A percentile compares a stretch with the other conserved stretches of the same genome.
These are phyloP conservation scores for Diadumene lineata DNA, from an alignment of 92 coral and sea anemone genomes.

Conservation along the genomic window DNA sequence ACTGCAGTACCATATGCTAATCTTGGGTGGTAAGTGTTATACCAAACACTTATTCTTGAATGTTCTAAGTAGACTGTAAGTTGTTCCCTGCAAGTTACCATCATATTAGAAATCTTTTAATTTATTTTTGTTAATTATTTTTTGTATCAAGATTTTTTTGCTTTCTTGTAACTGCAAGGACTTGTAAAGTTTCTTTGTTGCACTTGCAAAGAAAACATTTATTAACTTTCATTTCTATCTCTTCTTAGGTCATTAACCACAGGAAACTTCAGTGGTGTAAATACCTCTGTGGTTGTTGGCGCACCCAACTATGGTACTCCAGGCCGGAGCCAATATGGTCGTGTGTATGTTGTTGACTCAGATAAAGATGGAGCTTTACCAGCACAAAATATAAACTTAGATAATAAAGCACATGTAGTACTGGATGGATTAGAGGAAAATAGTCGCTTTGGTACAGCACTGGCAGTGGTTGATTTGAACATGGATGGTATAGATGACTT, in stretches of 20 bases:
- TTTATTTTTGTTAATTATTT: too few species aligned
- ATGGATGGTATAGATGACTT: constrained; percentile 89
- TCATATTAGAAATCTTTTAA: too few species aligned
- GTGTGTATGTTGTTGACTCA: constrained; percentile 66
- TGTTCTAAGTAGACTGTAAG: too few species aligned
- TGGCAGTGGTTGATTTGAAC: constrained; percentile 86
- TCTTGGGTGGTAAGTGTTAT: constrained; percentile 83
- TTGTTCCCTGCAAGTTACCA: too few species aligned
- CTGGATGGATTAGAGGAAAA: constrained; percentile 73
- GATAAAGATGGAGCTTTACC: constrained; percentile 57
- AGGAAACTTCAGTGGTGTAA: constrained; percentile 68
- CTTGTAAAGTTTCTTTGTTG: too few species aligned
- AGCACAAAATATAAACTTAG: constrained; percentile 60
- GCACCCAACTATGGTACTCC: constrained; percentile 92
- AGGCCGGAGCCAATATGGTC: constrained; percentile 87
- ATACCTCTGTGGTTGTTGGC: constrained; percentile 55
- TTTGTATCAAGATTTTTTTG: too few species aligned
- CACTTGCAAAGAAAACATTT: too few species aligned
- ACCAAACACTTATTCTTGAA: neutral
- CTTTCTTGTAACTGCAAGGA: too few species aligned
- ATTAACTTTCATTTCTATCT: too few species aligned
- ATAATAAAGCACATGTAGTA: constrained; percentile 57
- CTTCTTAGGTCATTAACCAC: constrained; percentile 57
- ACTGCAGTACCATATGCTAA: constrained; percentile 77
- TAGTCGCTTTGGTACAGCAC: constrained; percentile 83